Evolutionary conservation across 2,888 invertebrate genomes (phyloP), one percentile per base, ranked within the genome.

Genomic region (Heliconius ethilla): DNA sequence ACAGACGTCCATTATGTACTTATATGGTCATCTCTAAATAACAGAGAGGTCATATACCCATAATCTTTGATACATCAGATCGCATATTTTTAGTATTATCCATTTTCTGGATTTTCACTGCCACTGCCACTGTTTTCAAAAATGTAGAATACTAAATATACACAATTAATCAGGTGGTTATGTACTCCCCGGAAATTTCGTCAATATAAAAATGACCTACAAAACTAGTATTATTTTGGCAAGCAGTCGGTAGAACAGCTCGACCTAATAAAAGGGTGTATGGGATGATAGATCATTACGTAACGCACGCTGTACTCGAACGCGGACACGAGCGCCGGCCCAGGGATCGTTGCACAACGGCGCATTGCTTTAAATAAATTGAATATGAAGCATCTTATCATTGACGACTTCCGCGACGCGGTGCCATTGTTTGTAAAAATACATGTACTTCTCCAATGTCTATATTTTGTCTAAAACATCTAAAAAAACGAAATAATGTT

Each of bases 201-300:
- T n/a, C 59, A n/a, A n/a, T 11, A 3, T 29, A 55, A 51, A 70
- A 45, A 29, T 11, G 22, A 55, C 22, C 25, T 72, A 13, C 33
- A 63, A 63, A 76, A 45, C 25, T n/a, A 69, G 33, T 37, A 86
- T 45, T 18, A 69, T 86, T 87, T 83, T 84, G 83, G 83, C 84
- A 78, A 86, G 89, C 89, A 89, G 88, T 84, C 84, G 59, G 51
- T 81, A 86, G 89, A 92, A 92, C 92, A 92, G 92, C 89, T 87
- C 90, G 91, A 91, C 91, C 91, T 88, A 91, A 91, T 92, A 91
- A 91, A 91, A 69, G 89, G 89, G 87, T 22, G 22, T 77, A 77
- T 11, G 87, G 88, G 85, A 87, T 86, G 84, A 84, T 85, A 85
- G 82, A 85, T 86, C 83, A 84, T 92, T 92, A 85, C 90, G 90